Percentiles rank a stretch among this genome's conserved stretches.
phyloP scores from a whole-genome alignment of 2,888 invertebrate genomes.

The Hylaea fasciaria region DNA sequence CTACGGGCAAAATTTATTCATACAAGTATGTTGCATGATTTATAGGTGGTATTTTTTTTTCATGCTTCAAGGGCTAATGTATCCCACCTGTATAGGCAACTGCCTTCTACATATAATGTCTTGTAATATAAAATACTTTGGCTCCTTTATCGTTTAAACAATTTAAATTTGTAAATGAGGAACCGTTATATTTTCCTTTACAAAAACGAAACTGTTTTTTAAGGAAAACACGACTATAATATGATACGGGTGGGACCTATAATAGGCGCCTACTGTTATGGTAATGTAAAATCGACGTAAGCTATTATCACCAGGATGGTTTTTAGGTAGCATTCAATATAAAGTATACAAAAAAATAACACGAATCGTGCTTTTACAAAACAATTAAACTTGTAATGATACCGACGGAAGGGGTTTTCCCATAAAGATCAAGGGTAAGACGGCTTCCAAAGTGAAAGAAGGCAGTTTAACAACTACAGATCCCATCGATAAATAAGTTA shows the following conservation, averaged over 20 bases:
- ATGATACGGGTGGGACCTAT: slow-evolving; percentile 11
- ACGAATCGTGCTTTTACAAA: neutral
- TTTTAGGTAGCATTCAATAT: slow-evolving; percentile 5
- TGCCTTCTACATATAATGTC: no score
- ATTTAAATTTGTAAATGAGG: no score
- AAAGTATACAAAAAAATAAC: neutral
- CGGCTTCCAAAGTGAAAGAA: neutral
- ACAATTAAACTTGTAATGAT: neutral
- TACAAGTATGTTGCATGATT: no score
- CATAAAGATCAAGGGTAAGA: neutral
- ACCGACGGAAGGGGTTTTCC: neutral
- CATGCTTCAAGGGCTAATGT: no score
- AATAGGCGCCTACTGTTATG: slow-evolving; percentile 5
- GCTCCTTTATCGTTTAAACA: no score
- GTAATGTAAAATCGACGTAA: slow-evolving; percentile 13
- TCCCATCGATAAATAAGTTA: neutral
- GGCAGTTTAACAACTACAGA: neutral
- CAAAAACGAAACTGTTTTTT: no score
- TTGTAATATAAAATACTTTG: no score
- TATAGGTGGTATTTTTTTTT: no score
- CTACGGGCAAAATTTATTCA: no score
- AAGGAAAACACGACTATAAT: neutral
- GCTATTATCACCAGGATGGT: slow-evolving; percentile 8
- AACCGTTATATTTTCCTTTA: no score
- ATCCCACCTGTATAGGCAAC: no score